Percentiles rank a stretch among this genome's conserved stretches.
Conservation (phyloP, 2,797 vertebrate species). For the Propithecus deckenii region DNA sequence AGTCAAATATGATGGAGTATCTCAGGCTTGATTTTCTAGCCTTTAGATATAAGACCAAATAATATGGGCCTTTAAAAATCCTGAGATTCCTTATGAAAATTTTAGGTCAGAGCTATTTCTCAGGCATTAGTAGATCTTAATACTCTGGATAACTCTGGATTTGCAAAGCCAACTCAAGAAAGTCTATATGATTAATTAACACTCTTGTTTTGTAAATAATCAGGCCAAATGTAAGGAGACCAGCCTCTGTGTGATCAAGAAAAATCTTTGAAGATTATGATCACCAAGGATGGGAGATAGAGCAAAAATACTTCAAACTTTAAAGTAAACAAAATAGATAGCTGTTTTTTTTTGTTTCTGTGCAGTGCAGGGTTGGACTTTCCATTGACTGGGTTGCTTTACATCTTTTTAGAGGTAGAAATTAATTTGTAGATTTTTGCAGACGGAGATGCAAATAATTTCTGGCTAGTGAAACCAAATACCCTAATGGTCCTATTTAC, state of each 20-base stretch:
- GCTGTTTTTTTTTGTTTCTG: neutral
- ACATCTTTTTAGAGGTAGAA: neutral
- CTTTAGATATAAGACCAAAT: neutral
- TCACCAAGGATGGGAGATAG: neutral
- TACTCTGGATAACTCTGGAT: neutral
- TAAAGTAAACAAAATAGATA: slow-evolving; percentile 13
- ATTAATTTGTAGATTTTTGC: neutral
- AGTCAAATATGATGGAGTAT: neutral
- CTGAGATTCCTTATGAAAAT: neutral
- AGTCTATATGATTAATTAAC: neutral
- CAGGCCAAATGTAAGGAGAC: neutral
- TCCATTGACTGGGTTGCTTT: neutral
- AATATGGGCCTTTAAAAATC: neutral
- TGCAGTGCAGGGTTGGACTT: neutral
- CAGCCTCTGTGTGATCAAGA: neutral
- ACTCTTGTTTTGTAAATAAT: slow-evolving; percentile 28
- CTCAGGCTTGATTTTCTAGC: neutral
- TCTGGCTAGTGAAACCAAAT: neutral
- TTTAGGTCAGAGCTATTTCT: neutral
- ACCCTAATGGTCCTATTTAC: neutral
- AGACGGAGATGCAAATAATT: slow-evolving; percentile 19
- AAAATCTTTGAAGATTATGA: neutral
- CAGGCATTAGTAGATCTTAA: neutral
- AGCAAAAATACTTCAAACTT: neutral
- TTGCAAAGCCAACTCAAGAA: neutral